Evolutionary conservation across 1,140 invertebrate genomes (phyloP), one percentile per base, ranked within the genome.

Genomic region (Steinernema feltiae): DNA sequence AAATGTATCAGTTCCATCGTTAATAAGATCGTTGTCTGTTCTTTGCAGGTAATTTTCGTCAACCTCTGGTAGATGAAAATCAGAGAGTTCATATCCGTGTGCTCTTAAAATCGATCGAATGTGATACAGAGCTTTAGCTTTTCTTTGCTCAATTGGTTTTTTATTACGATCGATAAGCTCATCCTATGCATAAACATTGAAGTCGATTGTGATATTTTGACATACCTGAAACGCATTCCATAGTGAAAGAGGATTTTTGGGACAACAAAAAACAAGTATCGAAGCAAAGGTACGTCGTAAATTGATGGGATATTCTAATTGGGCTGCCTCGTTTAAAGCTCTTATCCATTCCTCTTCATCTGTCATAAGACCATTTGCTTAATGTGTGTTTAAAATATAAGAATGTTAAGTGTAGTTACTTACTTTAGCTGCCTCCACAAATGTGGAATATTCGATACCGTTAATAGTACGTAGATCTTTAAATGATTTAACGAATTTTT

Each of bases 81-180:
- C 32, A 1, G 7, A 18, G 3, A 76, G 46, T 7, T 27, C 46
- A 1, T 31, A 24, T 24, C 30, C 48, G 29, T 76, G 74, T 1
- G 21, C n/a, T 1, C 32, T 30, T n/a, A 76, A 46, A 2, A 41
- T 21, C 17, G n/a, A 48, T n/a, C 46, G 1, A 1, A 76, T 76
- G 74, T 76, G 74, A 46, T 32, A 48, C 41, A 76, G 74, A 1
- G 74, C 74, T 48, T 74, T 31, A 24, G 74, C 74, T 21, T 76
- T 12, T 15, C 48, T 32, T 74, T 32, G 73, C 46, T n/a, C 12
- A 35, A 15, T 29, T 12, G 70, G n/a, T 21, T 71, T 41, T 31
- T 71, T 41, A 27, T 71, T 71, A 2, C 70, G 7, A 21, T 32
- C 30, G 30, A 18, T 7, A 31, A 15, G 30, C n/a, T 31, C 35